Evolutionary conservation across 2,797 vertebrate genomes (phyloP), one percentile per base, ranked within the genome.

Genomic region (Alauda arvensis): DNA sequence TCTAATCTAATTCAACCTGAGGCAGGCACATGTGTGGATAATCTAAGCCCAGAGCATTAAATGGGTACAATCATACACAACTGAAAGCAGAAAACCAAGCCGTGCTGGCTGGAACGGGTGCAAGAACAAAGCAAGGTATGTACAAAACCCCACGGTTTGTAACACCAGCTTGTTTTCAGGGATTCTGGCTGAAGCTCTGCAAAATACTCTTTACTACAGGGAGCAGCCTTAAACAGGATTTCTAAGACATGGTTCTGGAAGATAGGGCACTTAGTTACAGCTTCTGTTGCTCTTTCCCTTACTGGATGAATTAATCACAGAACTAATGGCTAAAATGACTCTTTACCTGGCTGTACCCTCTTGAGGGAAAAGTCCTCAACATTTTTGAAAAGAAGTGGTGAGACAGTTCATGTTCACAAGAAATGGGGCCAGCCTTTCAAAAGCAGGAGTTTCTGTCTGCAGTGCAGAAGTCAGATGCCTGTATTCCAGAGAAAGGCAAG

Each of bases 1-100:
- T 80, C 51, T 84, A 21, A 90, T 90, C 48, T 84, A 77, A 87
- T 79, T 88, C 72, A 90, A 87, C 72, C 72, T 48, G 79, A 86
- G 72, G 59, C 76, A 71, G 48, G 23, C 72, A 29, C 42, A 67
- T 51, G 7, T 80, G 53, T 55, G 76, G 59, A 55, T 78, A 82
- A 7, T 79, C 72, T 40, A 70, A 86, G 49, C 78, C 75, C 65
- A 70, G 61, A 88, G 57, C 75, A 63, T 72, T 82, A 74, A 71
- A 76, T 29, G 46, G 31, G 34, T 89, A 65, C 78, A 89, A 84
- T 43, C 57, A 49, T 18, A 18, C 52, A 48, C 55, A 87, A 20
- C 0, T 66, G 48, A 69, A 85, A 75, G 62, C 65, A 77, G 83
- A 59, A 84, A 86, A 24, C 61, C 24, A 34, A 49, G 45, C 18